Evolutionary conservation across 2,797 vertebrate genomes (phyloP).

Genomic region (Caiman crocodilus): DNA sequence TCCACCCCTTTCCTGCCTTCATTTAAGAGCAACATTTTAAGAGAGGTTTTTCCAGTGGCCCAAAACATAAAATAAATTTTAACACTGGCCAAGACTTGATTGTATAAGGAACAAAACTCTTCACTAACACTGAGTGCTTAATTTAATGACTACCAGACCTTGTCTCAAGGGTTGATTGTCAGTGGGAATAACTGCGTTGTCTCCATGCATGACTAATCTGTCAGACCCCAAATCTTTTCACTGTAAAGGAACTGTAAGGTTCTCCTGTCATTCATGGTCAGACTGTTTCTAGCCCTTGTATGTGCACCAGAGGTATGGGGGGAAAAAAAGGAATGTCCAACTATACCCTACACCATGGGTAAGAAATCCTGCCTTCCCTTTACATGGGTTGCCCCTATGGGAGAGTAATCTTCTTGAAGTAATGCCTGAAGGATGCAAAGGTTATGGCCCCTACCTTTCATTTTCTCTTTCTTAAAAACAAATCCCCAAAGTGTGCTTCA

Average conservation of each 20-base stretch:
- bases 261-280: neutral
- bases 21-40: neutral
- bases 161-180: neutral
- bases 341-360: neutral
- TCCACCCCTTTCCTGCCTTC: no score
- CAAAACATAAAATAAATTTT: neutral
- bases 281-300: neutral
- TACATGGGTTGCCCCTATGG: fast-evolving
- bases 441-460: neutral
- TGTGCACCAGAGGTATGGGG: neutral
- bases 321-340: neutral
- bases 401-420: neutral
- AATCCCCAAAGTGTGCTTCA: neutral
- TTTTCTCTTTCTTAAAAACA: neutral
- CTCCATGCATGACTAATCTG: neutral
- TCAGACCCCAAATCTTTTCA: neutral
- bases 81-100: neutral
- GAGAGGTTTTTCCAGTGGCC: neutral
- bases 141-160: neutral
- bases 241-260: neutral
- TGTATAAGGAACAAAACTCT: neutral
- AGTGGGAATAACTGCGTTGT: neutral
- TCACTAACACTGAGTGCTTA: neutral
- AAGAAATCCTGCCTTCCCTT: neutral
- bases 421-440: fast-evolving